A percentile compares a stretch with the other conserved stretches of the same genome.
Evolutionary conservation across 2,888 invertebrate genomes (phyloP).

Genomic region (Lithodes maja): DNA sequence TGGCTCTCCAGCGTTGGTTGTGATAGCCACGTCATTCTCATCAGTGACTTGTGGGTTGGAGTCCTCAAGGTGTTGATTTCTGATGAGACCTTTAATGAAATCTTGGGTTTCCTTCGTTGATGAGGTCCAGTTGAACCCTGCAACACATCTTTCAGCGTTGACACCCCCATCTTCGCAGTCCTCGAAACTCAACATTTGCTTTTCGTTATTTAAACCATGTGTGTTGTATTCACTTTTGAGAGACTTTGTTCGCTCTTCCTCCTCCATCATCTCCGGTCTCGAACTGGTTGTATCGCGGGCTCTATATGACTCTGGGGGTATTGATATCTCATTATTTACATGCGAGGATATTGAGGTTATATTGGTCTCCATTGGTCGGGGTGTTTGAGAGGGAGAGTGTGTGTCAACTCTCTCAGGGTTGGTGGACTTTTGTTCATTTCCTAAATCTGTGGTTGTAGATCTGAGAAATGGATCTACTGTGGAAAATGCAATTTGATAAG

Average conservation of each 20-base stretch:
- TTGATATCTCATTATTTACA: neutral
- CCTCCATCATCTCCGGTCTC: neutral
- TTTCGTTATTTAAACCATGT: neutral
- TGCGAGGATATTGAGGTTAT: neutral
- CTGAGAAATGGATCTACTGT: too few relatives aligned
- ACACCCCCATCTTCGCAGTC: neutral
- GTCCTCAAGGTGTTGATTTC: neutral
- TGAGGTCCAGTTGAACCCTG: neutral
- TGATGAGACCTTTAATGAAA: neutral
- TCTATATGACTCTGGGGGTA: neutral
- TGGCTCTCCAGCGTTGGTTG: neutral
- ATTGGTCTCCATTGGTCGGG: neutral
- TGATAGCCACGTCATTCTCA: neutral
- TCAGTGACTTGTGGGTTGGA: neutral
- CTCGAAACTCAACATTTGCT: neutral
- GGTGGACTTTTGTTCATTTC: too few relatives aligned
- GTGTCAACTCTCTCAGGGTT: too few relatives aligned
- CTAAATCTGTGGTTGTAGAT: too few relatives aligned
- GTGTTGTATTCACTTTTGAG: neutral
- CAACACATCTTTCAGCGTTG: neutral
- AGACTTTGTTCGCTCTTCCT: neutral
- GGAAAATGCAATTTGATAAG: too few relatives aligned
- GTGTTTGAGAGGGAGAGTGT: neutral
- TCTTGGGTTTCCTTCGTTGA: neutral
- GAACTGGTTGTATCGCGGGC: neutral